A percentile compares a stretch with the other conserved stretches of the same genome.
phyloP scores from a whole-genome alignment of 1,140 invertebrate species.

The Anastrepha ludens region DNA sequence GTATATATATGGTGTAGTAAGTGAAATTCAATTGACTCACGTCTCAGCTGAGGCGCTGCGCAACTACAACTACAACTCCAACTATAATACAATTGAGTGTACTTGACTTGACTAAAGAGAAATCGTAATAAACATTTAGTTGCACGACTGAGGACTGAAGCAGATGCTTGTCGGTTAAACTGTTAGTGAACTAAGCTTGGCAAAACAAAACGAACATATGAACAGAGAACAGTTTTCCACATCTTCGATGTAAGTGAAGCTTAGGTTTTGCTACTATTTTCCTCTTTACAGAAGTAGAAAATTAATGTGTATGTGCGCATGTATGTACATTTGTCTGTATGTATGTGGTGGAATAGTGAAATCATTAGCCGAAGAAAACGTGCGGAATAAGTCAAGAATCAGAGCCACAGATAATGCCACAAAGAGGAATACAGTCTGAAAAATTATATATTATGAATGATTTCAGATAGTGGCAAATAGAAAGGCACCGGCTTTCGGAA shows the following conservation, averaged over 20 bases:
- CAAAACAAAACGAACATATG: not conserved
- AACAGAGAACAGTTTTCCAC: slow-evolving; percentile 6
- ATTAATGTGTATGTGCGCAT: not conserved
- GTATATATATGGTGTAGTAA: not conserved
- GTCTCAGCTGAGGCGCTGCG: slow-evolving; percentile 6
- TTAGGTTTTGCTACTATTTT: not conserved
- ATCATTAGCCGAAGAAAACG: not conserved
- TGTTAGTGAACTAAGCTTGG: slow-evolving; percentile 15
- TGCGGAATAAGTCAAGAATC: not conserved
- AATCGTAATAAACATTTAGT: slow-evolving; percentile 1
- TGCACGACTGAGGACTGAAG: not conserved
- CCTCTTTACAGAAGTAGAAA: not conserved
- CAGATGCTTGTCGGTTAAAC: slow-evolving; percentile 33
- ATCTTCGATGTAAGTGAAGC: not conserved
- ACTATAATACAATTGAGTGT: not conserved
- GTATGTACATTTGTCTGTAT: too few relatives aligned
- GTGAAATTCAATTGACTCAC: slow-evolving; percentile 30
- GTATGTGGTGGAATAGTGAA: not conserved
- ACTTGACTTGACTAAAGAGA: not conserved
- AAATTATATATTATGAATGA: too few relatives aligned
- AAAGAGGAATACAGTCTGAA: too few relatives aligned
- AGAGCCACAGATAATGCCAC: not conserved
- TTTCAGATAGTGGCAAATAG: too few relatives aligned
- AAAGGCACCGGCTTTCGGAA: too few relatives aligned
- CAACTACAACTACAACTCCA: not conserved